Evolutionary conservation across 2,797 vertebrate species (phyloP), one percentile per base, ranked within the genome.

Genomic region (Sebastes diaconus): DNA sequence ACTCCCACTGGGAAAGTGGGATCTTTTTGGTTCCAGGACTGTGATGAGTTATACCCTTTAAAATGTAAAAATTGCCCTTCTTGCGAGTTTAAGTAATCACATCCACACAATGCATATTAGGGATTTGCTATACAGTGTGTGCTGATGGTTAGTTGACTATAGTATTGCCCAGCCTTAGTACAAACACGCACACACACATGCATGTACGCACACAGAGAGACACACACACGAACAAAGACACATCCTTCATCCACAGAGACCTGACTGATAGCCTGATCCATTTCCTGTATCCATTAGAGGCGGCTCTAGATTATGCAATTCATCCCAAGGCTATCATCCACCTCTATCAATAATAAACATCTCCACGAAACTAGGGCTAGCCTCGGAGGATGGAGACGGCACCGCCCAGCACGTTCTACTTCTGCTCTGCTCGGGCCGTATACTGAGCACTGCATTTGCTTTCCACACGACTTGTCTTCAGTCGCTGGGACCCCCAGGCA

Each of bases 341-440:
- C 91, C 93, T 92, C 93, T 93, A 94, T 95, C 93, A 95, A 94
- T 95, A 95, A 94, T 93, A 94, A 93, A 94, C 90, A 93, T 93
- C 90, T 90, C 90, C 73, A 80, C 77, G 2, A 90, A 94, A 90
- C 88, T 93, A 84, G 92, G 91, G 90, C 93, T 92, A 61, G 90
- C 92, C 93, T 93, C 92, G 3, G 87, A 92, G 91, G 92, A 91
- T 18, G 78, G 79, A 88, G 86, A 61, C 77, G 73, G 85, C 88
- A 79, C 90, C 85, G 77, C 90, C 90, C 87, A 81, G 85, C 91
- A 88, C 87, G 77, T 87, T 91, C 88, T 85, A 88, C 83, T 93
- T 93, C 80, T 85, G 74, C 75, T 70, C 52, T 80, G 64, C 85
- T 80, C 39, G 18, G 61, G 72, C 82, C 65, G 27, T 3, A 52